Conservation (phyloP, 2,797 vertebrate genomes). For the Prionace glauca region DNA sequence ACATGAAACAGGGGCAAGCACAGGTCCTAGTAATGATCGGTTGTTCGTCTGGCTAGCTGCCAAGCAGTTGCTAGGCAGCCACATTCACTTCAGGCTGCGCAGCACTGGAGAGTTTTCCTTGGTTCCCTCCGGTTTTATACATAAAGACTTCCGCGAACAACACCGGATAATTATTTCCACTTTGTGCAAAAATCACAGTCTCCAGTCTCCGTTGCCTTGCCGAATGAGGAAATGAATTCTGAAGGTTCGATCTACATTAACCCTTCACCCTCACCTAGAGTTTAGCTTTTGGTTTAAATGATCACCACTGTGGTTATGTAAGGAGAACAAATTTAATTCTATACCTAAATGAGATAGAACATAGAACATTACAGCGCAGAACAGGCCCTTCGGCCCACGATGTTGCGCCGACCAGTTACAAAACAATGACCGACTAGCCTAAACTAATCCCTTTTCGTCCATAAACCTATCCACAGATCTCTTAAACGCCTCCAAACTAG, state of each 20-base stretch:
- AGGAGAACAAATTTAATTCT: too few species aligned
- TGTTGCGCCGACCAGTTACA: too few species aligned
- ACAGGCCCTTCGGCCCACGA: too few species aligned
- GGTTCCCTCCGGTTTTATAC: not conserved
- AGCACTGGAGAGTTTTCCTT: not conserved
- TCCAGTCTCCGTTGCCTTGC: not conserved
- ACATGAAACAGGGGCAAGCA: constrained; percentile 14
- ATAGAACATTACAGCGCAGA: too few species aligned
- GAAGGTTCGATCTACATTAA: not conserved
- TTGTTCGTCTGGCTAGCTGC: constrained; percentile 15
- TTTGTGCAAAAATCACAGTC: not conserved
- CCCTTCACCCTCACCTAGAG: not conserved
- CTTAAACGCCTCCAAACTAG: too few species aligned
- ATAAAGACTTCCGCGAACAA: not conserved
- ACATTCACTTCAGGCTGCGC: not conserved
- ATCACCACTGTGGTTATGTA: not conserved
- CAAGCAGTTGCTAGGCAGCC: constrained; percentile 31
- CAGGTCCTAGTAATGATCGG: constrained; percentile 1
- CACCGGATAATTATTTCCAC: not conserved
- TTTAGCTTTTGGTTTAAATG: not conserved
- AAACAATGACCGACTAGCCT: too few species aligned
- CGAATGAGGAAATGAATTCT: not conserved
- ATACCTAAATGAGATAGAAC: too few species aligned
- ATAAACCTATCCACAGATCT: too few species aligned
- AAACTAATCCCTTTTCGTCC: too few species aligned